Evolutionary conservation across 2,113 vertebrate species (phyloP), one percentile per base, ranked within the genome.

Genomic region (Alaudala cheleensis): DNA sequence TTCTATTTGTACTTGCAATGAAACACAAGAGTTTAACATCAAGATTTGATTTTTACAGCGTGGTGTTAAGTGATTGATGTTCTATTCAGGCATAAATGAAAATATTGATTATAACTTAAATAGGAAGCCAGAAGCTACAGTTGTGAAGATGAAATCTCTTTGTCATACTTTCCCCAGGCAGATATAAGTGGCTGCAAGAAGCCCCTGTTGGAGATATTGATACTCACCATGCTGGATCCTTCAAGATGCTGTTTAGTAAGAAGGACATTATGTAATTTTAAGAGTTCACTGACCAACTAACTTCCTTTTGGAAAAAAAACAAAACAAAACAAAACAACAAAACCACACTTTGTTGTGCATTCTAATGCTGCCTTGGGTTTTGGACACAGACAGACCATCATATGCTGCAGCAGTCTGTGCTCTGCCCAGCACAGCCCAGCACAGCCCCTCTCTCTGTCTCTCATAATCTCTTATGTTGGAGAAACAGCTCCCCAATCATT

Each of bases 401-500:
- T 95, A 83, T 91, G 95, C 73, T 92, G 91, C 86, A 83, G 81
- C 92, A 93, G 91, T n/a, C 87, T 92, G 92, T 90, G 86, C 81
- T 77, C 81, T 95, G 78, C 65, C 62, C 94, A 89, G 91, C 82
- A n/a, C 61, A 67, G 13, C 86, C 56, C 86, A 84, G 92, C 84
- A 34, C 62, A 65, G 16, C 90, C 65, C 88, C 60, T 61, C 54
- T 56, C 80, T 85, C 79, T 91, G 69, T 71, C 84, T 66, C 92
- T 83, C 85, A 42, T 90, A 67, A 95, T 92, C 94, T 96, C 94
- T 85, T 61, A 87, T 85, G 94, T 82, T 95, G 93, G 79, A 97
- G 70, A 85, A 95, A 88, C 73, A 95, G 96, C 85, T 96, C 90
- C 91, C 93, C 94, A 95, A 58, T 96, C 96, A 87, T 96, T 97